Conservation (phyloP, 2,888 invertebrate genomes). For the Habroteleia sp. region DNA sequence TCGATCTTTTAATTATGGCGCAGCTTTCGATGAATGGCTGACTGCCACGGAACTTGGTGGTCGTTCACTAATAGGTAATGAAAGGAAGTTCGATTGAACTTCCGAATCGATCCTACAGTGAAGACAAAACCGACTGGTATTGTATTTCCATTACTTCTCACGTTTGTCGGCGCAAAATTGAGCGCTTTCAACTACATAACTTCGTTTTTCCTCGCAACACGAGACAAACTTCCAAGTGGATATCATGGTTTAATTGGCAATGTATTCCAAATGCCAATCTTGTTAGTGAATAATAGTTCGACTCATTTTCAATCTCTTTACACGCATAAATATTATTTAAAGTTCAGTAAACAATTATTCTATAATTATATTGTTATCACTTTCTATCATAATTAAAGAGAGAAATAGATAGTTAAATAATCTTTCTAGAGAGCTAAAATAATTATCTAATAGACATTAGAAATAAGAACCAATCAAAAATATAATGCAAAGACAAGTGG, state of each 20-base stretch:
- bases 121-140: slow-evolving; percentile 30
- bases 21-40: slow-evolving; percentile 63
- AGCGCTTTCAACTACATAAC: slow-evolving; percentile 30
- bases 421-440: too few relatives aligned
- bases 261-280: slow-evolving; percentile 18
- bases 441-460: too few relatives aligned
- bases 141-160: slow-evolving; percentile 36
- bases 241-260: slow-evolving; percentile 25
- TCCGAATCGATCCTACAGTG: slow-evolving; percentile 47
- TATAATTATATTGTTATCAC: too few relatives aligned
- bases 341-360: too few relatives aligned
- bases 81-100: slow-evolving; percentile 60
- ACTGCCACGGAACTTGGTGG: slow-evolving; percentile 46
- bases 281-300: slow-evolving; percentile 1
- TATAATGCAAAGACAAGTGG: too few relatives aligned
- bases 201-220: slow-evolving; percentile 16
- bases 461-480: too few relatives aligned
- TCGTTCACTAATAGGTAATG: slow-evolving; percentile 55
- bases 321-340: too few relatives aligned
- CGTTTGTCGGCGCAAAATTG: slow-evolving; percentile 28
- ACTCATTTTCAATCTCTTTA: slow-evolving; percentile 1
- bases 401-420: too few relatives aligned
- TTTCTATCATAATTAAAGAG: too few relatives aligned
- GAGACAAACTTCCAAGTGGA: slow-evolving; percentile 20
- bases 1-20: slow-evolving; percentile 70